Base-by-base conservation (phyloP, 2,113 vertebrate genomes). In the Panthera uncia region DNA sequence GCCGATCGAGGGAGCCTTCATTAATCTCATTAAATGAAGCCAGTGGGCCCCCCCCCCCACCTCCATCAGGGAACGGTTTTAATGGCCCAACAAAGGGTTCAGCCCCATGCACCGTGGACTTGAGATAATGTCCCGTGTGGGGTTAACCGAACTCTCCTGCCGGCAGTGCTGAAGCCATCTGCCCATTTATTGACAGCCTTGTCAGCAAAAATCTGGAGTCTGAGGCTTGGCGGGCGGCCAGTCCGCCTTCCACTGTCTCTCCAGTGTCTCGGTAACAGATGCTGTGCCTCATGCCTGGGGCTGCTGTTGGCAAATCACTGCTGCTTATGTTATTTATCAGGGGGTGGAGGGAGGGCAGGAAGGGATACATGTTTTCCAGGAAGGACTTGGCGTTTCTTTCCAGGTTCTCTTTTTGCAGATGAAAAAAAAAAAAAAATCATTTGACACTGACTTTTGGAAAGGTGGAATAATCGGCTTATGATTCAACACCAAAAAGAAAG, bases 201-300 rank as follows among this genome's bases (percentile, higher is more conserved):
- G 97, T 98, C 45, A 50, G 97, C 97, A 89, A 71, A 96, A 97
- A 91, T 97, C 95, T 95, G 71, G 97, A 65, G 66, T 41, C 88
- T 89, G 85, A 94, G 98, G 93, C 93, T 97, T 99, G 98, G 99
- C 98, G 93, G 89, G 0, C 61, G 18, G 97, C 98, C 99, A 98
- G 89, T 9, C 71, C 90, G 98, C 98, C 4, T 52, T 96, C 98
- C 98, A 93, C 98, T 89, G 98, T 97, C 98, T 98, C 98, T 98
- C 97, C 97, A 96, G 98, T 57, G 68, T 98, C 98, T 98, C 89
- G 45, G 85, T 93, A 98, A 97, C 98, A 99, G 99, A 98, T 99
- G 99, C 98, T 97, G 98, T 93, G 92, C 98, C 97, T 98, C 98
- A 90, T 95, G 99, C 96, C 98, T 96, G 97, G 97, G 95, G 97